Evolutionary conservation across 2,113 vertebrate genomes (phyloP).

Genomic region (Varanus komodoensis): DNA sequence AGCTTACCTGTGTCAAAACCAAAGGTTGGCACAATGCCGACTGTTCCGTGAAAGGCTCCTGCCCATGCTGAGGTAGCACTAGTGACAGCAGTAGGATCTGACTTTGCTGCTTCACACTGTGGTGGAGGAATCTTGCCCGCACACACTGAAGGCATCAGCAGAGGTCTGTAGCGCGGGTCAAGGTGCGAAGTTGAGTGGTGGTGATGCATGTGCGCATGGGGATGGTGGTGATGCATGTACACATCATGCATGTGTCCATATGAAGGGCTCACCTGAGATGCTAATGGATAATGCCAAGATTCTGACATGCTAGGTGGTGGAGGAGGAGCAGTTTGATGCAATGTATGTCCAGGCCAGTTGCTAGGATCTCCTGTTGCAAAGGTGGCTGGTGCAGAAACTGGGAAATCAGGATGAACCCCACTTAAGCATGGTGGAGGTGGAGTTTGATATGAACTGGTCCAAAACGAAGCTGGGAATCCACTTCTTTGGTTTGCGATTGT

Average conservation of each 20-base stretch:
- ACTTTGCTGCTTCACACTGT: constrained; percentile 83
- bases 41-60: constrained; percentile 89
- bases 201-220: constrained; percentile 81
- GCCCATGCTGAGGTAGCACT: constrained; percentile 86
- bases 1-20: constrained; percentile 92
- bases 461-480: constrained; percentile 86
- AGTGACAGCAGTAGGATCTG: constrained; percentile 83
- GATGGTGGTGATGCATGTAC: constrained; percentile 88
- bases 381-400: constrained; percentile 81
- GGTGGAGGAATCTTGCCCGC: constrained; percentile 83
- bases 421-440: constrained; percentile 85
- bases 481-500: constrained; percentile 85
- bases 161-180: constrained; percentile 88
- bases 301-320: constrained; percentile 83
- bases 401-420: constrained; percentile 89
- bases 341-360: constrained; percentile 88
- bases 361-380: constrained; percentile 85
- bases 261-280: constrained; percentile 85
- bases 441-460: constrained; percentile 89
- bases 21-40: constrained; percentile 86
- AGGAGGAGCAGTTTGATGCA: constrained; percentile 86
- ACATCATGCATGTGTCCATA: constrained; percentile 92
- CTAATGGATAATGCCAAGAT: constrained; percentile 92
- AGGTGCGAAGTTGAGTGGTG: constrained; percentile 84
- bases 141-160: constrained; percentile 88